Conservation (phyloP, 1,140 invertebrate species). For the Leptopilina boulardi region DNA sequence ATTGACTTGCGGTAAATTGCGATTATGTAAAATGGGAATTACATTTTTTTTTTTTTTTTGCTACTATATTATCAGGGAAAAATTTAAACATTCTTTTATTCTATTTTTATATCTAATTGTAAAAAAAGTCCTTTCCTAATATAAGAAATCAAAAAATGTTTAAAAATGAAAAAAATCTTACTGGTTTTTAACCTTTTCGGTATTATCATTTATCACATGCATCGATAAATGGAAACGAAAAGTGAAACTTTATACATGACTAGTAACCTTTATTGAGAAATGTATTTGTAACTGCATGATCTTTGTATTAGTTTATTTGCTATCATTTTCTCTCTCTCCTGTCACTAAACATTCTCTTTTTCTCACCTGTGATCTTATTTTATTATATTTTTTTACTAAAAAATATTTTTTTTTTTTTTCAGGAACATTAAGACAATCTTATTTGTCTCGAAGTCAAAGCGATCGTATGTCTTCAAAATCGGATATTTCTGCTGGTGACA, state of each 20-base stretch:
- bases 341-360: neutral
- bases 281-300: neutral
- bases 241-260: conserved; percentile 14
- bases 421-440: conserved; percentile 56
- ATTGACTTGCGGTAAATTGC: neutral
- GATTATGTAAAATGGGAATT: conserved; percentile 10
- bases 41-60: neutral
- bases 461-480: conserved; percentile 61
- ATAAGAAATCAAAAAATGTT: too few species aligned
- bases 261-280: conserved; percentile 12
- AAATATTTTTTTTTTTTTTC: conserved; percentile 39
- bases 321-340: neutral
- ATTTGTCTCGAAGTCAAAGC: conserved; percentile 69
- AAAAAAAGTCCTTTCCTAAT: too few species aligned
- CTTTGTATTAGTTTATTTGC: neutral
- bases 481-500: conserved; percentile 59
- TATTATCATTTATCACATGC: neutral
- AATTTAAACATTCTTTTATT: neutral
- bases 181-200: conserved; percentile 1
- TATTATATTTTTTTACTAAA: neutral
- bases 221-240: neutral
- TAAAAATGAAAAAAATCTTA: neutral
- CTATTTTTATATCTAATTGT: too few species aligned
- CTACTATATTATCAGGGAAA: neutral
- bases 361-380: neutral